Evolutionary conservation across 2,888 invertebrate species (phyloP), one percentile per base, ranked within the genome.

Genomic region (Mythimna vitellina): DNA sequence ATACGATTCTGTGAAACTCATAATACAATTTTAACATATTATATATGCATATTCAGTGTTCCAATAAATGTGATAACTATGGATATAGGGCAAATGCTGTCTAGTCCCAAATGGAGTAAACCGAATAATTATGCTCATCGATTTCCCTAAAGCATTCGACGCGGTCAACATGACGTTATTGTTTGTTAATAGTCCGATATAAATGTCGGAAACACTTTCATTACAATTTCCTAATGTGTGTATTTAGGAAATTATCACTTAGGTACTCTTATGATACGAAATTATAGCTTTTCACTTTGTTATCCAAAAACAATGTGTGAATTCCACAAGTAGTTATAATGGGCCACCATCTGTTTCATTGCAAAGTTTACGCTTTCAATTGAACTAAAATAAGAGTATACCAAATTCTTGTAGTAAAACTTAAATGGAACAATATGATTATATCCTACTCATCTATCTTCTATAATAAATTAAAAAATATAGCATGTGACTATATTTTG

Each of bases 81-180:
- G 29, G 14, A 65, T 67, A n/a, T 63, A 65, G 65, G 51, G 64
- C 53, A 7, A n/a, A 53, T 7, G 46, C 22, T 35, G 42, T 68
- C 46, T 22, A 20, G 7, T 62, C 32, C 20, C 10, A 54, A 63
- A 65, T 80, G 9, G 29, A 68, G 42, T 65, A 49, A 64, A 53
- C 46, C 67, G 38, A 67, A 60, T 53, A 76, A 76, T 61, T 35
- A 62, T 71, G 60, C 66, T 63, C 63, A 65, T 70, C 46, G 81
- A 77, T 70, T 70, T 67, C 54, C n/a, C 57, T 60, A 12, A 60
- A 29, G 70, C 81, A 51, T 80, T 70, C 20, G 6, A 70, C 42
- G 63, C 62, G 22, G 56, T 70, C 25, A 63, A 61, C 61, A 70
- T 70, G 25, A 60, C 56, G 22, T 46, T 25, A 63, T 70, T 60